Base-by-base conservation (phyloP, 2,113 vertebrate genomes). In the Rhynchomys soricoides region DNA sequence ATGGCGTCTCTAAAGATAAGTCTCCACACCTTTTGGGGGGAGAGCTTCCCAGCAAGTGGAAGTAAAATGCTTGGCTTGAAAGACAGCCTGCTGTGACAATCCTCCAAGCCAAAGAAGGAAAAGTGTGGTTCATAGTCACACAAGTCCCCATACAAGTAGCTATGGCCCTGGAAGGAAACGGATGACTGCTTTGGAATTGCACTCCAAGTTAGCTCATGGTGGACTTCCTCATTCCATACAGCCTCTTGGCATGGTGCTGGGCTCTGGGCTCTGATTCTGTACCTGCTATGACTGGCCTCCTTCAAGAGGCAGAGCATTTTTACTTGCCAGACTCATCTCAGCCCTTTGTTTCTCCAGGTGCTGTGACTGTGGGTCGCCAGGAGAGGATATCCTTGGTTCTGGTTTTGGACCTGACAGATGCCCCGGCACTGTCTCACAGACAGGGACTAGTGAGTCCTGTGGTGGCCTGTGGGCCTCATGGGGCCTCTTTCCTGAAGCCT, bases 361-460 rank as follows among this genome's bases (percentile, higher is more conserved):
- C 97, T 16, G 92, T 97, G 79, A 86, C 92, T 0, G 64, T 97
- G 85, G 97, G 97, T 34, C 97, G 97, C 52, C 96, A 92, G 89
- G 96, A 98, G 77, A 88, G 91, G 26, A 95, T 98, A 29, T 97
- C 97, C 4, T 83, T 98, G 95, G 52, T 95, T 48, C 83, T 98
- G 90, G 96, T 98, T 81, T 98, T 97, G 97, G 97, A 98, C 85
- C 95, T 98, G 75, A 93, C 92, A 0, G 97, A 98, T 0, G 94
- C 88, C 66, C 98, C 97, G 0, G n/a, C 79, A 0, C 43, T 98
- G 74, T 95, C 94, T 45, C 87, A 34, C 26, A 16, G 55, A 71
- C 97, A 98, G 95, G 97, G 86, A 0, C 89, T 97, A 45, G 96
- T 98, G 94, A 98, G 98, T 95, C 98, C 97, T 0, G 96, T 98